Evolutionary conservation across 2,888 invertebrate genomes (phyloP), one percentile per base, ranked within the genome.

Genomic region (Cyclophora punctaria): DNA sequence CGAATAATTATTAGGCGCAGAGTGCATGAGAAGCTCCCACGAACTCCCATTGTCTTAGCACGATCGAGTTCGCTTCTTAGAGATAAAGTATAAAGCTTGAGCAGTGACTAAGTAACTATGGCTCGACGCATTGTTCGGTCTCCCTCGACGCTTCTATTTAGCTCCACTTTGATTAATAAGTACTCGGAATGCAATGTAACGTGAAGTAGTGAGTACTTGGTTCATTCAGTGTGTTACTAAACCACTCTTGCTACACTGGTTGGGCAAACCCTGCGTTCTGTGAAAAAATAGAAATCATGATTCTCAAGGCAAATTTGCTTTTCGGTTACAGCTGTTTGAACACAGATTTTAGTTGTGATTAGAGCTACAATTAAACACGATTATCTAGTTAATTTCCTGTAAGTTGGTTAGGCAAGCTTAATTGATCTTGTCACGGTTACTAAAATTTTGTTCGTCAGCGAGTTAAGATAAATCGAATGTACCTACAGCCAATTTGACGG

Each of bases 21-120:
- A 63, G 62, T 64, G 69, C 82, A 83, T 87, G 87, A 74, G 87
- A 86, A 73, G 65, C 64, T 87, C 85, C 70, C 87, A 86, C 83
- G 81, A 59, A 59, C 57, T 34, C 51, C 59, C 59, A 69, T 74
- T 72, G 71, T 66, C 56, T 58, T 57, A 58, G 55, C 64, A 64
- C 68, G 75, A 79, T 79, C 74, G 69, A 71, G 73, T 75, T 76
- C 73, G 75, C 75, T 77, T 74, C 73, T 75, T 73, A 69, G 71
- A 62, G 78, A 78, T 82, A 79, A 74, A 64, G 69, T 71, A 67
- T 64, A 59, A 65, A 62, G 66, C 68, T 73, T 20, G 20, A 20
- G 20, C 20, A 20, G 20, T 20, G 64, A 64, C 64, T 56, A 62
- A 49, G 46, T 60, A 60, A 73, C 75, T 75, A 73, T 73, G 68